Percentiles rank a stretch among this genome's conserved stretches.
phyloP scores from a whole-genome alignment of 2,888 invertebrate genomes.

The Tachina lurida region DNA sequence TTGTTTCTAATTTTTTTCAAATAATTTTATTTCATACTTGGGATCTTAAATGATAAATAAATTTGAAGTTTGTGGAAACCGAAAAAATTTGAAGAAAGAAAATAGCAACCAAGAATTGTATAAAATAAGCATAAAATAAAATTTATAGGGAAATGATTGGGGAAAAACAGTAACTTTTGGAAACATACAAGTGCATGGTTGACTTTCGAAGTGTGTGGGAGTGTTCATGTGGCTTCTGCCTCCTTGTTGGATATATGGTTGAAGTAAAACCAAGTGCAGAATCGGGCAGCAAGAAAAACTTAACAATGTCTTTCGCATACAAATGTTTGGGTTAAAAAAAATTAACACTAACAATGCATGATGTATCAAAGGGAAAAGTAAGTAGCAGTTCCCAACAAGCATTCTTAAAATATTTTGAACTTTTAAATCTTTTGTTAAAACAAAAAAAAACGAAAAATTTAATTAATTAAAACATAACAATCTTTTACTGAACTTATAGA shows the following conservation, averaged over 20 bases:
- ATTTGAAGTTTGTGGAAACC: conserved; percentile 65
- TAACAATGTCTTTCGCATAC: conserved; percentile 67
- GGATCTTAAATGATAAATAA: conserved; percentile 74
- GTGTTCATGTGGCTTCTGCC: neutral
- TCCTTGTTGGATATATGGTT: conserved; percentile 38
- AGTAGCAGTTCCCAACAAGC: conserved; percentile 27
- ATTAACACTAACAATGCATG: neutral
- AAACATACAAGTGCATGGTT: conserved; percentile 33
- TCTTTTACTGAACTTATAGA: too few relatives aligned
- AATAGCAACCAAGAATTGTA: conserved; percentile 64
- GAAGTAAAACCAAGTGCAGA: conserved; percentile 2
- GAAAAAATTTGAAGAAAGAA: conserved; percentile 19
- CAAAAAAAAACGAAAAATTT: too few relatives aligned
- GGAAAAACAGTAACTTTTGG: conserved; percentile 19
- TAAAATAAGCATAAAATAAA: conserved; percentile 74
- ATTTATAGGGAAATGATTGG: conserved; percentile 74
- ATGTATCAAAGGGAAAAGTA: neutral
- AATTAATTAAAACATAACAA: too few relatives aligned
- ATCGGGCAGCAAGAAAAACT: conserved; percentile 8
- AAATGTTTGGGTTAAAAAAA: conserved; percentile 45
- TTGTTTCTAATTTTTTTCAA: conserved; percentile 48
- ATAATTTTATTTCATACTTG: conserved; percentile 65
- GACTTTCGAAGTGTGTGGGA: conserved; percentile 31
- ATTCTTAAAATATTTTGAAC: neutral
- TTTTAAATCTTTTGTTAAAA: too few relatives aligned